Conservation (phyloP, 2,113 vertebrate genomes). For the Pithys albifrons region DNA sequence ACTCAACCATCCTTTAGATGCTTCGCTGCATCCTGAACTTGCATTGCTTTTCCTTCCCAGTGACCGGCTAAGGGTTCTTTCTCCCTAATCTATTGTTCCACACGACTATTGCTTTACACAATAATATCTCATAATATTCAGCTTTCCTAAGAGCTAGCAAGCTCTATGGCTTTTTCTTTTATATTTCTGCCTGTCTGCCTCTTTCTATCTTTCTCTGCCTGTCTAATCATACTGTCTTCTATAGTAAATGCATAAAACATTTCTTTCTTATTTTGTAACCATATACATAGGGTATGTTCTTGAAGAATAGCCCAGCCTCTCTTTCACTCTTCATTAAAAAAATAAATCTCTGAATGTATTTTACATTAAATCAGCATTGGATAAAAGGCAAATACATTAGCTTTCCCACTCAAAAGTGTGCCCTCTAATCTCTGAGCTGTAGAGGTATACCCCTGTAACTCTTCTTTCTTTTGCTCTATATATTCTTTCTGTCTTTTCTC, state of each 20-base stretch:
- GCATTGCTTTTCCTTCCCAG: background rate
- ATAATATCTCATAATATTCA: conserved; percentile 25
- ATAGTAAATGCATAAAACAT: conserved; percentile 14
- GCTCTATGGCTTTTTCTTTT: background rate
- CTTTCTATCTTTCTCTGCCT: background rate
- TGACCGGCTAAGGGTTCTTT: conserved; percentile 20
- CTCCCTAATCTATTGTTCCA: conserved; percentile 48
- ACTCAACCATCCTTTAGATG: conserved; percentile 55
- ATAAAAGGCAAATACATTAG: conserved; percentile 10
- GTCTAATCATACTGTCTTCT: background rate
- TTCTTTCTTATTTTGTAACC: conserved; percentile 10
- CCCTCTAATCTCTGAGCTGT: background rate
- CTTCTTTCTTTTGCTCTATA: background rate
- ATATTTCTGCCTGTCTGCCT: background rate
- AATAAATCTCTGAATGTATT: background rate
- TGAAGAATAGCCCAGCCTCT: background rate
- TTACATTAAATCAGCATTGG: background rate
- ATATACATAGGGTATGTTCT: background rate
- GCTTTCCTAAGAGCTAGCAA: background rate
- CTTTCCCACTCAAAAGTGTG: background rate
- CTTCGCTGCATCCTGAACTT: conserved; percentile 45
- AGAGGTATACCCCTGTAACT: background rate
- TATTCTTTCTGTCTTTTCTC: background rate
- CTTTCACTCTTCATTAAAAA: background rate
- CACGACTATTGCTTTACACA: background rate